These are phyloP conservation scores for Pheucticus melanocephalus DNA, from an alignment of 2,113 vertebrate genomes.

Conservation along the genomic window DNA sequence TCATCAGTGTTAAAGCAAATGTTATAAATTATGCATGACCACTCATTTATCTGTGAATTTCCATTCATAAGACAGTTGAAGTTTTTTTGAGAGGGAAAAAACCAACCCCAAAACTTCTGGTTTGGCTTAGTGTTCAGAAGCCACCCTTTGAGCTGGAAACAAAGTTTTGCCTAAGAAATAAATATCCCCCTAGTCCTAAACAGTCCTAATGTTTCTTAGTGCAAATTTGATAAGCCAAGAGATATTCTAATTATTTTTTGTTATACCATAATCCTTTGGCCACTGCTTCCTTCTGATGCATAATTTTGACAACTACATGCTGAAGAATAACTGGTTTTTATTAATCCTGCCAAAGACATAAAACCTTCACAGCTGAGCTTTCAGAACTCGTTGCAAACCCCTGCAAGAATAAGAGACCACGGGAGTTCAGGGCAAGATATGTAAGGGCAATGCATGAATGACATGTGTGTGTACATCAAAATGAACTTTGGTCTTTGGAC, in stretches of 20 bases:
- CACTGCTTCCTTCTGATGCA: constrained; percentile 30
- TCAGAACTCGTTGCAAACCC: neutral
- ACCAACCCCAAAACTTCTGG: neutral
- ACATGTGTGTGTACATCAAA: accelerated
- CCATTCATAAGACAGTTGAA: neutral
- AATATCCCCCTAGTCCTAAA: constrained; percentile 3
- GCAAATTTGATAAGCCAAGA: constrained; percentile 42
- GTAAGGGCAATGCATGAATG: neutral
- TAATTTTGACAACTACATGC: constrained; percentile 18
- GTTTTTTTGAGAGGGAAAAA: neutral
- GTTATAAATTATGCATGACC: neutral
- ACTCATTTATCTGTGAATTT: neutral
- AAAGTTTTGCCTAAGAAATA: constrained; percentile 18
- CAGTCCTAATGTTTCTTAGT: constrained; percentile 4
- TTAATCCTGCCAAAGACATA: neutral
- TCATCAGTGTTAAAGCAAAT: neutral
- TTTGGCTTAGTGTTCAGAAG: neutral
- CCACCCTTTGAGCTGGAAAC: neutral
- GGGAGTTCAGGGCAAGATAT: neutral
- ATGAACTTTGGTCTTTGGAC: neutral
- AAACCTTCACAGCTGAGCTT: accelerated
- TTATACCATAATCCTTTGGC: constrained; percentile 48
- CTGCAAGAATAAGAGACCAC: neutral
- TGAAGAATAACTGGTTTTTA: constrained; percentile 28
- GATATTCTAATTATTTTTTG: constrained; percentile 47